phyloP scores from a whole-genome alignment of 1,140 invertebrate species.

The Drosophila biarmipes region DNA sequence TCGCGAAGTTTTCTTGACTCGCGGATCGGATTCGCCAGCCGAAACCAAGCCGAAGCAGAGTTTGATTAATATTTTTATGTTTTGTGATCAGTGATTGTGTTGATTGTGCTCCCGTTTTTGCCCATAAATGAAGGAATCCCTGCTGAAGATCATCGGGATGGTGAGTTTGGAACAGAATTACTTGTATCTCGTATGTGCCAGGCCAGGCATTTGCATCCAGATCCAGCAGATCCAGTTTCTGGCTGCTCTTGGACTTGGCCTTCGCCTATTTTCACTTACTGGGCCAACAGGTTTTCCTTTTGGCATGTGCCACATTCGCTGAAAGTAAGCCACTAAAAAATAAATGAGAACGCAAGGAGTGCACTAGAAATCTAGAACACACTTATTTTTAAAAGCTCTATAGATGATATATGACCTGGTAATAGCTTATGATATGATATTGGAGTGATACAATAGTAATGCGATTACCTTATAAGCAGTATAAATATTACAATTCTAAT shows the following conservation, averaged over 20 bases:
- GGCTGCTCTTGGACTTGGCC: slow-evolving; percentile 50
- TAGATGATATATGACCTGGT: no score
- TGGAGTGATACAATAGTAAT: no score
- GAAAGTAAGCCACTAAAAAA: slow-evolving; percentile 62
- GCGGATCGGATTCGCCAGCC: background rate
- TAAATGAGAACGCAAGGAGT: slow-evolving; percentile 27
- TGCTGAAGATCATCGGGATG: background rate
- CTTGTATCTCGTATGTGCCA: background rate
- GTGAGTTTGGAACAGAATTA: slow-evolving; percentile 3
- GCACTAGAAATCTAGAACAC: slow-evolving; percentile 6
- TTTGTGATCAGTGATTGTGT: background rate
- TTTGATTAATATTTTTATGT: slow-evolving; percentile 2
- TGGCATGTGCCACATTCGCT: slow-evolving; percentile 68
- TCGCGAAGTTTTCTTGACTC: background rate
- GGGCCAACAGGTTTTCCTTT: slow-evolving; percentile 55
- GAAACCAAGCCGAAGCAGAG: background rate
- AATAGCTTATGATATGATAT: no score
- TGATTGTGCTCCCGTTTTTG: background rate
- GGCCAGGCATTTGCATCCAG: slow-evolving; percentile 14
- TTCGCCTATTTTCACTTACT: slow-evolving; percentile 66
- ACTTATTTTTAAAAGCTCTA: background rate
- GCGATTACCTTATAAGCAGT: no score
- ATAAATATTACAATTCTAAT: no score
- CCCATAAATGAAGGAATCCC: no score
- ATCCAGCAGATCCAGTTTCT: slow-evolving; percentile 31